Conservation (phyloP, 2,113 vertebrate genomes). For the Charina bottae region DNA sequence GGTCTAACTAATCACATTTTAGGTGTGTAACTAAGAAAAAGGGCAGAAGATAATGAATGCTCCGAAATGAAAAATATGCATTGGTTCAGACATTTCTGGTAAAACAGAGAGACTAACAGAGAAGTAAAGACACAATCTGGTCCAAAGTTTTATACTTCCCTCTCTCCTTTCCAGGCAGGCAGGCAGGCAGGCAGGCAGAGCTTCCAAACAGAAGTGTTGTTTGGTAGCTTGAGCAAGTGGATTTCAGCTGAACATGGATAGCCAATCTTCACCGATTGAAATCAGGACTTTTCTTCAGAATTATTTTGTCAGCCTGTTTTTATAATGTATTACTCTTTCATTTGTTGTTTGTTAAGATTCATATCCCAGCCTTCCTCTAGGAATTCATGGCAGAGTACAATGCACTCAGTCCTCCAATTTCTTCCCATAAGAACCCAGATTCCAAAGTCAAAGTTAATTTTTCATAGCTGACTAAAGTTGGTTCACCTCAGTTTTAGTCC, state of each 20-base stretch:
- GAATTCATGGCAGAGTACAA: not conserved
- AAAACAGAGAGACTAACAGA: not conserved
- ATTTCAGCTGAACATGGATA: not conserved
- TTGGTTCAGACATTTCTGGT: slow-evolving; percentile 4
- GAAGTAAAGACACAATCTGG: not conserved
- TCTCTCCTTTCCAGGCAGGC: not conserved
- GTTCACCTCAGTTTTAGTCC: not conserved
- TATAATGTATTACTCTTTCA: not conserved
- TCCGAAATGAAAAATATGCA: slow-evolving; percentile 16
- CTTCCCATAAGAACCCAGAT: not conserved
- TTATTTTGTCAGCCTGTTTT: not conserved
- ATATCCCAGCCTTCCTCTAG: not conserved
- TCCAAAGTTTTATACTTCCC: not conserved
- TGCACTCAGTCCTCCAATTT: not conserved
- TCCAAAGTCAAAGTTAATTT: not conserved
- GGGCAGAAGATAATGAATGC: slow-evolving; percentile 27
- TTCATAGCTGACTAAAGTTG: not conserved
- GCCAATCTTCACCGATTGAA: not conserved
- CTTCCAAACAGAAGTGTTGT: not conserved
- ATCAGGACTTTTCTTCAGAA: not conserved
- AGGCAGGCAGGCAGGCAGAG: not conserved
- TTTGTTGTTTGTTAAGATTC: not conserved
- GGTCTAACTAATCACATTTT: slow-evolving; percentile 32
- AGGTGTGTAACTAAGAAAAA: slow-evolving; percentile 33
- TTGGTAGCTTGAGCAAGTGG: not conserved